A percentile compares a stretch with the other conserved stretches of the same genome.
Evolutionary conservation across 2,797 vertebrate species (phyloP).

Genomic region (Parauchenoglanis ngamensis): DNA sequence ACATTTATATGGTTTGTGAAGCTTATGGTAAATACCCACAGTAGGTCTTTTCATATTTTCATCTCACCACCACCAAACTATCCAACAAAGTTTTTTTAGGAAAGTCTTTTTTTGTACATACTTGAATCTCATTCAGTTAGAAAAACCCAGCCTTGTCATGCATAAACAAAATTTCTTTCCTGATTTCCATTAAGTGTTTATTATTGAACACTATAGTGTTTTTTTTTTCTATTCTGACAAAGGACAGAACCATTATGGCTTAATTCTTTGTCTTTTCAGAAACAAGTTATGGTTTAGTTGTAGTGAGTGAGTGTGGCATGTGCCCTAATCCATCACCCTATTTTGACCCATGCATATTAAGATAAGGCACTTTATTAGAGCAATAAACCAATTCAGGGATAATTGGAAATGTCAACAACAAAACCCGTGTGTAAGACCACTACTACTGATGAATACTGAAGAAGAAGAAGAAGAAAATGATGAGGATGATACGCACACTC

Average conservation of each 20-base stretch:
- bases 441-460: constrained; percentile 9
- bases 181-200: neutral
- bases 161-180: neutral
- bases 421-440: constrained; percentile 33
- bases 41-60: neutral
- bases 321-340: constrained; percentile 6
- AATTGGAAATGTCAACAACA: constrained; percentile 57
- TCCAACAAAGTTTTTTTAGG: neutral
- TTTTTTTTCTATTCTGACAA: neutral
- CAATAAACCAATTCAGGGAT: constrained; percentile 60
- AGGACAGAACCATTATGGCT: neutral
- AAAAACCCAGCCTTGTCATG: neutral
- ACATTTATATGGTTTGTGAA: neutral
- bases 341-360: constrained; percentile 55
- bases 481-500: neutral
- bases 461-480: neutral
- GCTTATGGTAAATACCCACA: neutral
- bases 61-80: neutral
- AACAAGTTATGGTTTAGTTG: constrained; percentile 3
- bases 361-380: constrained; percentile 55
- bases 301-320: constrained; percentile 2
- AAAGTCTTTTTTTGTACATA: neutral
- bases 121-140: neutral
- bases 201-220: neutral
- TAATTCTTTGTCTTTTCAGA: constrained; percentile 11